Evolutionary conservation across 2,797 vertebrate species (phyloP), one percentile per base, ranked within the genome.

Genomic region (Iguana delicatissima): DNA sequence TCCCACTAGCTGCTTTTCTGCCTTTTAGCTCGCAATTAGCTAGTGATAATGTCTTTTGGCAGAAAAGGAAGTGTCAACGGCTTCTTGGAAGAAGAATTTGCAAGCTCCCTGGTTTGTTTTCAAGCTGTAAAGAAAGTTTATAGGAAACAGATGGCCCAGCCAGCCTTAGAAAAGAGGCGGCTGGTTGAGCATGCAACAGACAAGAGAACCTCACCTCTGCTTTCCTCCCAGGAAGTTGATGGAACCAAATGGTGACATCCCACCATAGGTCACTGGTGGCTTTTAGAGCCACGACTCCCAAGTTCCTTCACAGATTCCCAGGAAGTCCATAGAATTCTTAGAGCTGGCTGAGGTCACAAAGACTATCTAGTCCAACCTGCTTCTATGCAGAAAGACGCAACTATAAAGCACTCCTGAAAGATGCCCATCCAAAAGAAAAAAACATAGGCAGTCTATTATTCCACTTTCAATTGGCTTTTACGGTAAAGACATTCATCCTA

Each of bases 101-200:
- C 76, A 20, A 8, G 79, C 57, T 82, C 84, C 6, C 20, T 57
- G 26, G 16, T 38, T 64, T 46, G 57, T 67, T 86, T 77, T 35
- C 42, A 86, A 82, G 42, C 38, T 82, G 12, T 12, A 55, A 74
- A 29, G 29, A n/a, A 67, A 42, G 20, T 55, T 76, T 42, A 9
- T 86, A 22, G 83, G 79, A 86, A 89, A 64, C 87, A 89, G 87
- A 80, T 86, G 87, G 91, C 29, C 13, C 13, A 12, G 38, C 0
- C 24, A 18, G 32, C 69, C 76, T 73, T 57, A 6, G 42, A 16
- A 52, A 38, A 18, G 55, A 12, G 38, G 20, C 46, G 8, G 7
- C 13, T 29, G 62, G 42, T 20, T 73, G 8, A 35, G 50, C 52
- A 22, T 20, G 6, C 18, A 0, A 18, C 29, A n/a, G 26, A 38